Evolutionary conservation across 2,113 vertebrate species (phyloP).

Genomic region (Arothron firmamentum): DNA sequence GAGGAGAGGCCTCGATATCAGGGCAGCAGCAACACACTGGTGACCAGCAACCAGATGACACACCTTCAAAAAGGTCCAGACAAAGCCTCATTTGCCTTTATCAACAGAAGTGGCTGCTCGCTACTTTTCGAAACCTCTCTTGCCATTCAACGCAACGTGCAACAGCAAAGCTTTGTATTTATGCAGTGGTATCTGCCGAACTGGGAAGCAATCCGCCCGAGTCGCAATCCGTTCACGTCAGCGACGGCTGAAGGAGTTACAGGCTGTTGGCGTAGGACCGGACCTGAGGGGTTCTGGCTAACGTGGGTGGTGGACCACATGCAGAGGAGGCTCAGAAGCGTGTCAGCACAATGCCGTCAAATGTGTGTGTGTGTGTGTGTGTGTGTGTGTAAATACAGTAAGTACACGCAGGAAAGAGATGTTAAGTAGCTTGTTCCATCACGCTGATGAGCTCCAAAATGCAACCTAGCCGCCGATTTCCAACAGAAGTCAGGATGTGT

Average conservation of each 20-base stretch:
- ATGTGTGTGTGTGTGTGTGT: background rate
- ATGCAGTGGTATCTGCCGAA: no score
- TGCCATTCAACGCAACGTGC: no score
- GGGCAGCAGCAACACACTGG: no score
- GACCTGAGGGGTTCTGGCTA: constrained; percentile 29
- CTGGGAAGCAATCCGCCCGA: no score
- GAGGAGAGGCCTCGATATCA: background rate
- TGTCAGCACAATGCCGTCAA: constrained; percentile 33
- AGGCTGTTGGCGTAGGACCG: constrained; percentile 9
- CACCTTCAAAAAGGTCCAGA: no score
- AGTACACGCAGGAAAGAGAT: constrained; percentile 50
- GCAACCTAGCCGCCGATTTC: constrained; percentile 49
- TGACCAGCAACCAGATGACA: no score
- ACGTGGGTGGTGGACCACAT: constrained; percentile 24
- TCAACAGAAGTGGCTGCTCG: no score
- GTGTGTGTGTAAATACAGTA: constrained; percentile 3
- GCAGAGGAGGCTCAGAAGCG: constrained; percentile 17
- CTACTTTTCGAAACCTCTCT: no score
- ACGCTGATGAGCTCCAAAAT: constrained; percentile 66
- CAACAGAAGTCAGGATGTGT: constrained; percentile 52
- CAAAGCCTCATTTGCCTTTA: no score
- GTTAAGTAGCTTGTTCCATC: constrained; percentile 64
- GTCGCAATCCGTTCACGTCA: background rate
- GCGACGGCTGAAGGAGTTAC: background rate
- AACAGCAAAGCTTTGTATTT: no score